Percentiles rank a stretch among this genome's conserved stretches.
These are phyloP conservation scores for Drosophila lacteicornis DNA, from an alignment of 1,140 invertebrate genomes.

Conservation along the genomic window DNA sequence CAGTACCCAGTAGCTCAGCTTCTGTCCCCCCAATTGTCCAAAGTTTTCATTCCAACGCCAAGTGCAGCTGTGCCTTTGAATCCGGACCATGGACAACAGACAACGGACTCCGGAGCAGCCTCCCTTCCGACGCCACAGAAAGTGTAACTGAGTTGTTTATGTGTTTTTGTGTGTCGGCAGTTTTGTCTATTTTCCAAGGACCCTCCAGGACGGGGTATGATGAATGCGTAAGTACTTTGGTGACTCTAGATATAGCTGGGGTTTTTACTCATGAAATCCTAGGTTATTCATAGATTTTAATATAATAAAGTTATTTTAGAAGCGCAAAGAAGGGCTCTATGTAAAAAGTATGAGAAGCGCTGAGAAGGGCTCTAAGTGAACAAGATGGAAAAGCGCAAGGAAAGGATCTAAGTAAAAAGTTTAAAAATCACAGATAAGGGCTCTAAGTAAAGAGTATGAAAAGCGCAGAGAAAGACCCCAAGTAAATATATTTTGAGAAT, in stretches of 20 bases:
- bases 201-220: conserved; percentile 11
- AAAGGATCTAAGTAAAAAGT: too few species aligned
- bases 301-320: too few species aligned
- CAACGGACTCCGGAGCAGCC: neutral
- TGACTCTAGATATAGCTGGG: too few species aligned
- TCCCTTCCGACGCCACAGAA: conserved; percentile 34
- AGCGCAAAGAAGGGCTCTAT: too few species aligned
- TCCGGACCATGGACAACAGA: conserved; percentile 1
- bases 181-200: conserved; percentile 40
- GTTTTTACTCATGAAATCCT: neutral
- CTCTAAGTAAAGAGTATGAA: too few species aligned
- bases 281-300: too few species aligned
- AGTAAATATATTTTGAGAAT: neutral
- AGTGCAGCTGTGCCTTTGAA: conserved; percentile 66
- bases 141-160: conserved; percentile 81
- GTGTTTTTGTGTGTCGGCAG: conserved; percentile 55
- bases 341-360: too few species aligned
- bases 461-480: too few species aligned
- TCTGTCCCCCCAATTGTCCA: conserved; percentile 14
- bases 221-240: neutral
- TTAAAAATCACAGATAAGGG: too few species aligned
- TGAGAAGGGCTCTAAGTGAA: too few species aligned
- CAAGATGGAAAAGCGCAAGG: too few species aligned
- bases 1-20: neutral
- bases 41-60: conserved; percentile 48